Evolutionary conservation across 2,888 invertebrate species (phyloP).

Genomic region (Eupsilia transversa): DNA sequence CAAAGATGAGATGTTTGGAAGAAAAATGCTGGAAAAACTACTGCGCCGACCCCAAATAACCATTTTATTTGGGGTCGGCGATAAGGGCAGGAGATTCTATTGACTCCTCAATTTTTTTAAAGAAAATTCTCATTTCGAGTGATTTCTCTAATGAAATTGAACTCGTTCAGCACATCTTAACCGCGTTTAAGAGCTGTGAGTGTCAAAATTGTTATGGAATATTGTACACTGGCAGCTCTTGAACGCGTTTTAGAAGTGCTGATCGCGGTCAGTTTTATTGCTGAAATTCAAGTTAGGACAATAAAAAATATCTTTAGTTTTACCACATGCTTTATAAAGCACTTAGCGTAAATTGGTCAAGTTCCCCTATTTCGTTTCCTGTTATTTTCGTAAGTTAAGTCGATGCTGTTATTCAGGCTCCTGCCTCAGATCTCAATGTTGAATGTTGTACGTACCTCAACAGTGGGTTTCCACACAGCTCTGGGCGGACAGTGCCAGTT

Average conservation of each 20-base stretch:
- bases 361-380: background rate
- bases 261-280: no score
- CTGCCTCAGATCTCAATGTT: background rate
- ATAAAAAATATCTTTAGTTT: no score
- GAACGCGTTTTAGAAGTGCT: no score
- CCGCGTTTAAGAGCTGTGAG: no score
- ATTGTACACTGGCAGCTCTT: no score
- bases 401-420: background rate
- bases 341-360: background rate
- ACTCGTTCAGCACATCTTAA: no score
- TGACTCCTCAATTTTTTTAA: no score
- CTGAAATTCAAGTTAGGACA: background rate
- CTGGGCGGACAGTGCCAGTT: slow-evolving; percentile 95
- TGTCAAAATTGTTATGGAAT: no score
- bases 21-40: background rate
- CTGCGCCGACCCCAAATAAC: background rate
- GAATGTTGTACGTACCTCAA: slow-evolving; percentile 90
- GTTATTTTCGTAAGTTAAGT: background rate
- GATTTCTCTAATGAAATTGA: no score
- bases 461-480: slow-evolving; percentile 94
- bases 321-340: background rate
- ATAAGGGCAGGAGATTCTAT: no score
- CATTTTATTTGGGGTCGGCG: no score
- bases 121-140: no score
- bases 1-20: background rate